These are phyloP conservation scores for Bellardia pandia DNA, from an alignment of 2,888 invertebrate genomes.

Conservation along the genomic window DNA sequence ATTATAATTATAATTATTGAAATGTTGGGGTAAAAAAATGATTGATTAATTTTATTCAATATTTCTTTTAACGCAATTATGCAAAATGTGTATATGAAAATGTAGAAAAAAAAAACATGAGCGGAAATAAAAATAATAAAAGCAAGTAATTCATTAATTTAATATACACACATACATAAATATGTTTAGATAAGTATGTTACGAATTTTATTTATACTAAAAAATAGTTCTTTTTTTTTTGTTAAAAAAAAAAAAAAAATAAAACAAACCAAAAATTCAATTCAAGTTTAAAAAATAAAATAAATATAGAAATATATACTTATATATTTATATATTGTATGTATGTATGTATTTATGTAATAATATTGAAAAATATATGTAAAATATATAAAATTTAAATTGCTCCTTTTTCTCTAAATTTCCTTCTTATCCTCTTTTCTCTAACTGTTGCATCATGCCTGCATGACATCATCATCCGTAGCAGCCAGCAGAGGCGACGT, in stretches of 20 bases:
- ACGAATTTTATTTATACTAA: conserved; percentile 34
- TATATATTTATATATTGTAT: conserved; percentile 36
- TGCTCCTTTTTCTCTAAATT: conserved; percentile 28
- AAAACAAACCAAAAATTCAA: conserved; percentile 29
- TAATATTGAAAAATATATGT: conserved; percentile 42
- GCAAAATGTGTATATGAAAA: conserved; percentile 4
- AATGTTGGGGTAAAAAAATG: conserved; percentile 41
- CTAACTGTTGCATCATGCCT: conserved; percentile 12
- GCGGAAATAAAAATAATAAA: conserved; percentile 17
- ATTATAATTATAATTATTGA: conserved; percentile 46
- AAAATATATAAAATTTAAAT: conserved; percentile 22
- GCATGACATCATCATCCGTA: neutral
- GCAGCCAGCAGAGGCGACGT: neutral
- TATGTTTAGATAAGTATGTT: neutral
- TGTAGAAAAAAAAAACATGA: neutral
- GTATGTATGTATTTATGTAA: conserved; percentile 25
- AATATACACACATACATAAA: conserved; percentile 8
- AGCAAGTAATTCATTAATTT: conserved; percentile 36
- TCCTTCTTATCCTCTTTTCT: conserved; percentile 3
- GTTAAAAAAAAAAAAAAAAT: conserved; percentile 37
- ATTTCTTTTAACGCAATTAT: conserved; percentile 25
- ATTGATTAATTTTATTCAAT: conserved; percentile 23
- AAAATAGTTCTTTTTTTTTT: neutral
- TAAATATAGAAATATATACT: conserved; percentile 23
- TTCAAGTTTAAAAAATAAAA: conserved; percentile 27